Evolutionary conservation across 2,113 vertebrate genomes (phyloP).

Genomic region (Atrichornis clamosus): DNA sequence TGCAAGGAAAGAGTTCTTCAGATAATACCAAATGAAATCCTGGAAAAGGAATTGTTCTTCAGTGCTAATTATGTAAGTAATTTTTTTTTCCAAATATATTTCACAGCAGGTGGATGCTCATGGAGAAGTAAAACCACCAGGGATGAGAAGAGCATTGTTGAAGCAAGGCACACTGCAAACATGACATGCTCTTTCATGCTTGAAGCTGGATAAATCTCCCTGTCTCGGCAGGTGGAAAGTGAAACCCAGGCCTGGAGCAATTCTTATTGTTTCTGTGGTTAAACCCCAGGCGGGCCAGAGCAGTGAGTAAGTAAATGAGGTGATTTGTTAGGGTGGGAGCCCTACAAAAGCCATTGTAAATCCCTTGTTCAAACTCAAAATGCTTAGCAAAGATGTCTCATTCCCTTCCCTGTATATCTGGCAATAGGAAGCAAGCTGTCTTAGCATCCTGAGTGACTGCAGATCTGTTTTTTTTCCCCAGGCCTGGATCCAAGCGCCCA

Average conservation of each 20-base stretch:
- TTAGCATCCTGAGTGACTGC: not conserved
- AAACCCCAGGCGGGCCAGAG: constrained; percentile 42
- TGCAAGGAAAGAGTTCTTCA: not conserved
- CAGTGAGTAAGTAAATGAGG: constrained; percentile 44
- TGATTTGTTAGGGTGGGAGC: not conserved
- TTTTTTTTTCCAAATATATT: not conserved
- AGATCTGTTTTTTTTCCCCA: not conserved
- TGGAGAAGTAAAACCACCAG: not conserved
- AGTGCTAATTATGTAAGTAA: not conserved
- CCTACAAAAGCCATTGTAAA: not conserved
- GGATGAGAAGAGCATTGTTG: constrained; percentile 15
- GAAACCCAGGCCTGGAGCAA: constrained; percentile 44
- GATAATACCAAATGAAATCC: not conserved
- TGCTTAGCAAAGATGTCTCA: not conserved
- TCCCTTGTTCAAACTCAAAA: not conserved
- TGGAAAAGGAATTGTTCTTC: not conserved
- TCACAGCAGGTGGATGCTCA: not conserved
- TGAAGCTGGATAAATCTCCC: not conserved
- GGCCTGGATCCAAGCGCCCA: not conserved
- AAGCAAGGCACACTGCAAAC: not conserved
- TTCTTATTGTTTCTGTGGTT: constrained; percentile 67
- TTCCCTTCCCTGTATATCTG: not conserved
- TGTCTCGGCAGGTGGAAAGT: constrained; percentile 47
- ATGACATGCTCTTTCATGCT: not conserved
- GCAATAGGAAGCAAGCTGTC: not conserved